Evolutionary conservation across 2,113 vertebrate species (phyloP).

Genomic region (Puffinus mauretanicus): DNA sequence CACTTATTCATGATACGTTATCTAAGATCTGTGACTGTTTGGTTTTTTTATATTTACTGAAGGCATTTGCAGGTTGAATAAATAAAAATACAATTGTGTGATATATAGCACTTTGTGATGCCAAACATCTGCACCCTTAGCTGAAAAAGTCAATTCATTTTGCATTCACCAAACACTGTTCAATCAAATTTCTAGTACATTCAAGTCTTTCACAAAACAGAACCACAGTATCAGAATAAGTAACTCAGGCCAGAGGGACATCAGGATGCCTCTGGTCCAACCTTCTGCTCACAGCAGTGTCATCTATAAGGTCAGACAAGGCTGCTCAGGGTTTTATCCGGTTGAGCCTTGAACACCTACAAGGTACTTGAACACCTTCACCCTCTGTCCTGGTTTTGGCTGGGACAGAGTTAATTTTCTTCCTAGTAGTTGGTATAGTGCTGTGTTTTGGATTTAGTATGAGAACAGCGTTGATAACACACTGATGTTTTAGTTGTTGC

Average conservation of each 20-base stretch:
- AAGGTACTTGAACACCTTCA: not conserved
- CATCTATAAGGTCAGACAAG: not conserved
- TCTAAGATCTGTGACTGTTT: not conserved
- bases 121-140: not conserved
- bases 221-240: not conserved
- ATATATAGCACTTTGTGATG: not conserved
- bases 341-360: not conserved
- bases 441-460: too few relatives aligned
- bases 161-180: not conserved
- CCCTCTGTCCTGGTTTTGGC: too few relatives aligned
- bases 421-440: too few relatives aligned
- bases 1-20: slow-evolving; percentile 4
- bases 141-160: not conserved
- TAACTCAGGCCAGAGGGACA: rapidly evolving
- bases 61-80: not conserved
- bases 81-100: not conserved
- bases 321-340: not conserved
- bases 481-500: too few relatives aligned
- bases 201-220: not conserved
- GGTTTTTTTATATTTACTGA: not conserved
- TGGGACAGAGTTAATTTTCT: too few relatives aligned
- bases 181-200: not conserved
- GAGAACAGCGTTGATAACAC: too few relatives aligned
- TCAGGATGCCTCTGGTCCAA: not conserved
- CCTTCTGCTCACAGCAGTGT: not conserved